phyloP scores from a whole-genome alignment of 2,113 vertebrate species.

The Dolichallabes microphthalmus region DNA sequence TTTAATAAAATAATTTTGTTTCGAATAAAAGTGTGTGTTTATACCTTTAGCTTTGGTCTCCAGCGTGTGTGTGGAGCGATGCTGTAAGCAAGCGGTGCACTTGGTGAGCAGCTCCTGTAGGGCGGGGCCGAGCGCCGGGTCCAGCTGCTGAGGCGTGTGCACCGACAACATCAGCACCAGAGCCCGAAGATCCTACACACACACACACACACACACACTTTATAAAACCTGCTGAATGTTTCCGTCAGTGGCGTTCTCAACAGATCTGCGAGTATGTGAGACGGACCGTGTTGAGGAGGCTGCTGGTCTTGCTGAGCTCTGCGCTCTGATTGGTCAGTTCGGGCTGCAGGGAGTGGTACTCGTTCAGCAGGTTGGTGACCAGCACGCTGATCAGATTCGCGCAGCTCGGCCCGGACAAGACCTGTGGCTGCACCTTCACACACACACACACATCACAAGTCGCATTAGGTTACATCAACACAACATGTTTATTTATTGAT shows the following conservation, averaged over 20 bases:
- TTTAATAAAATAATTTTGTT: no score
- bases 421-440: slow-evolving; percentile 86
- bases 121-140: slow-evolving; percentile 87
- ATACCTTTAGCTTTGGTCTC: slow-evolving; percentile 94
- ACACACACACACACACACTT: neutral
- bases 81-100: slow-evolving; percentile 87
- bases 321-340: slow-evolving; percentile 84
- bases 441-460: neutral
- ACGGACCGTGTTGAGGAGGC: slow-evolving; percentile 92
- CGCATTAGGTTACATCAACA: neutral
- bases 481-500: no score
- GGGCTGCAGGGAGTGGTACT: slow-evolving; percentile 89
- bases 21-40: neutral
- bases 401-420: slow-evolving; percentile 93
- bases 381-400: slow-evolving; percentile 88
- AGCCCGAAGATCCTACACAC: slow-evolving; percentile 86
- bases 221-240: neutral
- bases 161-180: slow-evolving; percentile 90
- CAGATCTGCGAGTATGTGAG: neutral
- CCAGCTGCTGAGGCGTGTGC: slow-evolving; percentile 86
- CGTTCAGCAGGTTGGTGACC: slow-evolving; percentile 92
- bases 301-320: slow-evolving; percentile 93
- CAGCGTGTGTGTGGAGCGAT: slow-evolving; percentile 85
- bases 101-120: slow-evolving; percentile 90
- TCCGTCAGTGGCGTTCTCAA: neutral